phyloP scores from a whole-genome alignment of 1,140 invertebrate species.

The Bemisia tabaci region DNA sequence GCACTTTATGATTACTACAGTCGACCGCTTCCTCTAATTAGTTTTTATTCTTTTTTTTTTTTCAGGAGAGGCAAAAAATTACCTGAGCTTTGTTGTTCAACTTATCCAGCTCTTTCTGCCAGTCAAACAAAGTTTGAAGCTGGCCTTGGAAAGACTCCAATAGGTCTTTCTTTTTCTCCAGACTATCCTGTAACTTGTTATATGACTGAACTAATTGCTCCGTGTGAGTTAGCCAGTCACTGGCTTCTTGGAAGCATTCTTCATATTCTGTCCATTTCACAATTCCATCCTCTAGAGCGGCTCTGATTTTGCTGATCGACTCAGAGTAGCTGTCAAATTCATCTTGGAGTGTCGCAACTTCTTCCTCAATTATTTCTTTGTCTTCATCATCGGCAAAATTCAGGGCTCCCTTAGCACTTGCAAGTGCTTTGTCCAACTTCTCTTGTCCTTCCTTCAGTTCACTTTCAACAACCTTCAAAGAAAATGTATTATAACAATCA shows the following conservation, averaged over 20 bases:
- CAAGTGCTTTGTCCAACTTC: conserved; percentile 66
- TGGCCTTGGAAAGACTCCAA: conserved; percentile 75
- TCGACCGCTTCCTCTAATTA: no score
- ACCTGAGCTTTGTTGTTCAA: conserved; percentile 83
- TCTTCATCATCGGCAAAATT: conserved; percentile 70
- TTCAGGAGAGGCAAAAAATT: no score
- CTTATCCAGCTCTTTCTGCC: conserved; percentile 81
- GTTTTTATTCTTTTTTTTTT: no score
- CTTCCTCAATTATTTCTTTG: conserved; percentile 79
- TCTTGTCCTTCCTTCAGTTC: conserved; percentile 65
- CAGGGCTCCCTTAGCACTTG: conserved; percentile 68
- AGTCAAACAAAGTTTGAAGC: conserved; percentile 80
- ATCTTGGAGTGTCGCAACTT: conserved; percentile 75
- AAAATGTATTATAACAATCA: background rate
- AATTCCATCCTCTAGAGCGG: conserved; percentile 65
- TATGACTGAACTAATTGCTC: conserved; percentile 77
- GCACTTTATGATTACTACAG: no score
- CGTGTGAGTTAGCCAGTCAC: conserved; percentile 76
- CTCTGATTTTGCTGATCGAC: conserved; percentile 61
- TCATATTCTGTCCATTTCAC: conserved; percentile 93
- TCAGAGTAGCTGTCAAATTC: conserved; percentile 72
- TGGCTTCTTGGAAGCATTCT: conserved; percentile 78
- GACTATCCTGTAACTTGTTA: conserved; percentile 74
- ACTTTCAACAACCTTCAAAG: conserved; percentile 46
- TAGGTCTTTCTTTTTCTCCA: conserved; percentile 77